Evolutionary conservation across 2,888 invertebrate species (phyloP), one percentile per base, ranked within the genome.

Genomic region (Abrostola tripartita): DNA sequence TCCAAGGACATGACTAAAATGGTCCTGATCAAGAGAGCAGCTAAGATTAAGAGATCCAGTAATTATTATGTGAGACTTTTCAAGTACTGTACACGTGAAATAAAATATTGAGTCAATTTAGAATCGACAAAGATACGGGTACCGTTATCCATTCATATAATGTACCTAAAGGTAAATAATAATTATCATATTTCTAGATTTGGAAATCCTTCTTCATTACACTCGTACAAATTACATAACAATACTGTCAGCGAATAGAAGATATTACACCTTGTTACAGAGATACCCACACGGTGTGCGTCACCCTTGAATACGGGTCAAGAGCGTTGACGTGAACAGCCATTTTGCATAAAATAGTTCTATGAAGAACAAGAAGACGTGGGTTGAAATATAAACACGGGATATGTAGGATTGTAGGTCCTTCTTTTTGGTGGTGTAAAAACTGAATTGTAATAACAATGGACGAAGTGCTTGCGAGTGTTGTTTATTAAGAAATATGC

Each of bases 221-320:
- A 24, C 1, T 24, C 24, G 24, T 24, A 24, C 24, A 24, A 24
- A 24, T 47, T 47, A 24, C 14, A 47, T 24, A 47, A 47, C 4
- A 24, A 24, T 24, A 24, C 12, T 5, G 24, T 24, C 12, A 6
- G 36, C 37, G 14, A 61, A 52, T 52, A 41, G 8, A 37, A 62
- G 41, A 76, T 66, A 75, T 71, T 57, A 63, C 59, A 52, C 62
- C 70, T 71, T 65, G 64, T 37, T 50, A 8, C 44, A 14, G 44
- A 10, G 47, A 44, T 52, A 5, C 61, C 74, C 41, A 76, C 66
- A 66, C 66, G 24, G 47, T 37, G 12, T 73, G 37, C 66, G 53
- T 70, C 70, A 65, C 14, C 52, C 35, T 12, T 44, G n/a, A 60
- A 66, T 64, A 74, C 64, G 11, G 76, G 67, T 73, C 77, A 76